Conservation (phyloP, 1,140 invertebrate species). For the Drosophila tropicalis region DNA sequence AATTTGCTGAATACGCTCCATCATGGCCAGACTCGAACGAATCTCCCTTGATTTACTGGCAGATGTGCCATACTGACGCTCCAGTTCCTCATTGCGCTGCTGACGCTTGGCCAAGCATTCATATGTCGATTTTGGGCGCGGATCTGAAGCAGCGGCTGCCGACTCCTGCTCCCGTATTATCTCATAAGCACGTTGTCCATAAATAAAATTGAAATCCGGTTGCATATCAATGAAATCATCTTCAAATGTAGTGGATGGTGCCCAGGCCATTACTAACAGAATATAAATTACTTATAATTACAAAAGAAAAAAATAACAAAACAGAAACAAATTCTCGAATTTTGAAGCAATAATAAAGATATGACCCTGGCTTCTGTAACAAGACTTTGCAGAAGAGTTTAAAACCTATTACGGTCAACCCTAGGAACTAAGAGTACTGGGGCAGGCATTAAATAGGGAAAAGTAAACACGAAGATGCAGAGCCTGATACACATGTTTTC, state of each 20-base stretch:
- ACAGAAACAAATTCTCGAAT: not conserved
- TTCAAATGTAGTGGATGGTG: constrained; percentile 64
- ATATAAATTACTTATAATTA: constrained; percentile 10
- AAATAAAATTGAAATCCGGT: constrained; percentile 51
- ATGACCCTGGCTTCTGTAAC: not conserved
- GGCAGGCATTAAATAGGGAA: not conserved
- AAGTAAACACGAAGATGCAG: not conserved
- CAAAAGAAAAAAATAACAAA: not conserved
- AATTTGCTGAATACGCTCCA: constrained; percentile 66
- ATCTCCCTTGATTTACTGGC: constrained; percentile 32
- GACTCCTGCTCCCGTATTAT: constrained; percentile 19
- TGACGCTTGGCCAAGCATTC: constrained; percentile 30
- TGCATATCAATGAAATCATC: constrained; percentile 67
- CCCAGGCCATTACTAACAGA: constrained; percentile 63
- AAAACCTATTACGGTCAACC: not conserved
- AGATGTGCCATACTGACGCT: not conserved
- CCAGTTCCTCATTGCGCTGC: constrained; percentile 39
- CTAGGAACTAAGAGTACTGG: not conserved
- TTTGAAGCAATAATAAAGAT: constrained; percentile 16
- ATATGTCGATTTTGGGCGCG: constrained; percentile 51
- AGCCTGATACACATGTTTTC: not conserved
- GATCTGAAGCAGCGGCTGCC: not conserved
- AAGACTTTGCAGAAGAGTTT: no score
- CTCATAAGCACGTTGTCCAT: constrained; percentile 55
- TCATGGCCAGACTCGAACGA: constrained; percentile 46